A percentile compares a stretch with the other conserved stretches of the same genome.
phyloP scores from a whole-genome alignment of 1,140 invertebrate species.

The Stenopsyche tienmushanensis region DNA sequence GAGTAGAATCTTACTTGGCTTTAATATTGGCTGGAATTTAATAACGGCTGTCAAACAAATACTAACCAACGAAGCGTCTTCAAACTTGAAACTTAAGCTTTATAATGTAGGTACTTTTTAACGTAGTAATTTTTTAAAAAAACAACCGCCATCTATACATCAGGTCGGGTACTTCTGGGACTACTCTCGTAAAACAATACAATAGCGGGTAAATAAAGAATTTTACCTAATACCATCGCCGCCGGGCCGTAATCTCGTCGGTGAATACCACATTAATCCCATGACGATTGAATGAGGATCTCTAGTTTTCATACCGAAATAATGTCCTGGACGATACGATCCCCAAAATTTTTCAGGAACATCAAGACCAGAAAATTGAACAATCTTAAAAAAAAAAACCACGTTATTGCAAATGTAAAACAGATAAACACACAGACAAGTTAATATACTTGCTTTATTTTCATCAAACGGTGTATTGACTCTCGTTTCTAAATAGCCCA shows the following conservation, averaged over 20 bases:
- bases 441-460: constrained; percentile 66
- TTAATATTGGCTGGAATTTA: no score
- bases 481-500: constrained; percentile 82
- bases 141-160: no score
- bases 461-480: constrained; percentile 83
- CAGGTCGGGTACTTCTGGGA: no score
- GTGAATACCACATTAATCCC: constrained; percentile 96
- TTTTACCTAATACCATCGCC: constrained; percentile 69
- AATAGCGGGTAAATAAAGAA: background rate
- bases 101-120: no score
- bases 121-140: no score
- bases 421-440: no score
- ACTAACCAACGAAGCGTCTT: no score
- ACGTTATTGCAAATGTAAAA: constrained; percentile 5
- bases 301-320: constrained; percentile 88
- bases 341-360: constrained; percentile 90
- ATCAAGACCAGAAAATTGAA: constrained; percentile 65
- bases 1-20: no score
- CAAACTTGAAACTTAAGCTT: no score
- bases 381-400: constrained; percentile 58
- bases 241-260: constrained; percentile 63
- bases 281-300: constrained; percentile 85
- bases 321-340: constrained; percentile 82
- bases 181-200: no score
- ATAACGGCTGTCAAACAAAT: no score